A percentile compares a stretch with the other conserved stretches of the same genome.
These are phyloP conservation scores for Bilobella aurantiaca DNA, from an alignment of 1,140 invertebrate species.

Conservation along the genomic window DNA sequence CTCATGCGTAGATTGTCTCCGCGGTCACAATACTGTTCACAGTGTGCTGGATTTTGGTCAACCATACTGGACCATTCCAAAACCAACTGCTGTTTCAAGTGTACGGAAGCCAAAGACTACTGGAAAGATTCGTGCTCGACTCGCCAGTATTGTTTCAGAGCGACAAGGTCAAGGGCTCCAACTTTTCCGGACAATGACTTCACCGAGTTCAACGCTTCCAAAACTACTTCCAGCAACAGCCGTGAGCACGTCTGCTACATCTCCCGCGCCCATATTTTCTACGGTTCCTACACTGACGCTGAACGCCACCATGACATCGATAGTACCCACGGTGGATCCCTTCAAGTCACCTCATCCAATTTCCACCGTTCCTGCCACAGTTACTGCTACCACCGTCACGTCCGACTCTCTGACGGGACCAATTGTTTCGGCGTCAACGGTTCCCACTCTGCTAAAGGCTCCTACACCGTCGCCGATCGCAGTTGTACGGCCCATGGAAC, in stretches of 20 bases:
- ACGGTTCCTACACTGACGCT: not conserved
- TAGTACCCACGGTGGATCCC: not conserved
- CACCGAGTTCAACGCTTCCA: not conserved
- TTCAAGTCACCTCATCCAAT: too few relatives aligned
- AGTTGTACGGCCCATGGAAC: conserved; percentile 31
- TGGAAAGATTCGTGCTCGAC: not conserved
- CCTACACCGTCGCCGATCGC: conserved; percentile 18
- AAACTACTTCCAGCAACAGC: conserved; percentile 18
- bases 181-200: not conserved
- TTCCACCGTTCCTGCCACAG: not conserved
- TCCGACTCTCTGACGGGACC: not conserved
- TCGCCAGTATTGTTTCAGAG: not conserved
- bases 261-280: too few relatives aligned
- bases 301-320: not conserved
- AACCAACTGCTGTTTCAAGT: not conserved
- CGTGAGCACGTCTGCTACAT: too few relatives aligned
- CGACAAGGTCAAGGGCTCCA: not conserved
- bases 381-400: not conserved
- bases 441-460: not conserved
- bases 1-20: not conserved
- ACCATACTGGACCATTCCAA: not conserved
- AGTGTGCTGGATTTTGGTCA: not conserved
- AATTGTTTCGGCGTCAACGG: not conserved
- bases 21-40: not conserved
- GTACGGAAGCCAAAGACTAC: not conserved